phyloP scores from a whole-genome alignment of 2,797 vertebrate species.

The Sardinella longiceps region DNA sequence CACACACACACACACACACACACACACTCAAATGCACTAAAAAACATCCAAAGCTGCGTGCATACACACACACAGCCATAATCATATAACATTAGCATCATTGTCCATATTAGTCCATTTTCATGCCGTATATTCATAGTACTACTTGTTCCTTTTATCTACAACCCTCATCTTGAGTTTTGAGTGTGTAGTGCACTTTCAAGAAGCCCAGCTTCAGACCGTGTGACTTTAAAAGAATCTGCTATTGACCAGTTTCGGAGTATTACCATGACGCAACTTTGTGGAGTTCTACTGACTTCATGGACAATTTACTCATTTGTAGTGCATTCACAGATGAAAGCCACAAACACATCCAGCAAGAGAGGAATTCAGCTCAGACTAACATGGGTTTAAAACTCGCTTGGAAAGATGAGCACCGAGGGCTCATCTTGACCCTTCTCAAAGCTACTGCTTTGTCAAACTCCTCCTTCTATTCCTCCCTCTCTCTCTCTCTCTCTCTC shows the following conservation, averaged over 20 bases:
- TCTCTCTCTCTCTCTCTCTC: no score
- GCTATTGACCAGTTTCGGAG: neutral
- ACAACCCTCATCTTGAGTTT: no score
- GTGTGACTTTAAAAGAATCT: neutral
- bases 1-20: constrained; percentile 7
- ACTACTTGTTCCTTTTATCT: no score
- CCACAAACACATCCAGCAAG: neutral
- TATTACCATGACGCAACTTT: neutral
- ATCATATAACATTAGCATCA: neutral
- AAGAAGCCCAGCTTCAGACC: neutral
- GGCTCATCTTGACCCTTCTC: neutral
- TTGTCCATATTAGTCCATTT: no score
- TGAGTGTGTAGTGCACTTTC: neutral
- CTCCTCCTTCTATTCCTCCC: neutral
- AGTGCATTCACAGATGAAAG: neutral
- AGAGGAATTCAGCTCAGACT: neutral
- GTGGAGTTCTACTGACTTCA: neutral
- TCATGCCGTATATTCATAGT: no score
- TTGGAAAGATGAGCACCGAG: neutral
- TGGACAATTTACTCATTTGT: neutral
- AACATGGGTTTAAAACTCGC: neutral
- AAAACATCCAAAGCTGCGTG: neutral
- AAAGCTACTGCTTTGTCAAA: neutral
- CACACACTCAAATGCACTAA: neutral
- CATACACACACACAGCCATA: neutral